phyloP scores from a whole-genome alignment of 2,888 invertebrate species.

The Cephonodes hylas region DNA sequence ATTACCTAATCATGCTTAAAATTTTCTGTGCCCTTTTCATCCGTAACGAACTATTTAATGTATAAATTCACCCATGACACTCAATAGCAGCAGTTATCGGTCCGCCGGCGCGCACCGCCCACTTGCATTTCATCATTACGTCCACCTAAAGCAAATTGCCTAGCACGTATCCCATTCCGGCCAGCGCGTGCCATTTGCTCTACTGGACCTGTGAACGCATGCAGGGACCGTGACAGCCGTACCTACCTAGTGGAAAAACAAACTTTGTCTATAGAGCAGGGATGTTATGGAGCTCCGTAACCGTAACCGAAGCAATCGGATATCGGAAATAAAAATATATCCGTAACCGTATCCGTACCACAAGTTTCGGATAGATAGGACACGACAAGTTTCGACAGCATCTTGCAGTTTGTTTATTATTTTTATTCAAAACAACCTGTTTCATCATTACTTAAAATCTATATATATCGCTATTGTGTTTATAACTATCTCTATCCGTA shows the following conservation, averaged over 20 bases:
- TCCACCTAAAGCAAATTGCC: neutral
- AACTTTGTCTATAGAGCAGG: slow-evolving; percentile 21
- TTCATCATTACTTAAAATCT: too few relatives aligned
- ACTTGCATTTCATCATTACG: neutral
- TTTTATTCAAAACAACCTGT: too few relatives aligned
- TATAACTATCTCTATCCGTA: too few relatives aligned
- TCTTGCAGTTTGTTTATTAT: too few relatives aligned
- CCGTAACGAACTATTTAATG: neutral
- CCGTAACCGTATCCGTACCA: too few relatives aligned
- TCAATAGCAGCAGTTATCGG: neutral
- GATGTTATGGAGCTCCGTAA: too few relatives aligned
- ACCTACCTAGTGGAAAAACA: slow-evolving; percentile 9
- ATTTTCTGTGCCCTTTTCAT: neutral
- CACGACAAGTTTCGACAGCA: too few relatives aligned
- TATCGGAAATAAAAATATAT: too few relatives aligned
- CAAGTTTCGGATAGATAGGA: too few relatives aligned
- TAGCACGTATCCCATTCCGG: neutral
- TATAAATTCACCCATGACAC: neutral
- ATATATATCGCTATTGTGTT: too few relatives aligned
- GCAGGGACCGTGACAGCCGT: neutral
- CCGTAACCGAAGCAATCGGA: too few relatives aligned
- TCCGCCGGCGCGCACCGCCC: neutral
- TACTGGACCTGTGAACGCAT: neutral
- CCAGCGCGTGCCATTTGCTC: slow-evolving; percentile 8
- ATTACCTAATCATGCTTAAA: too few relatives aligned